These are phyloP conservation scores for Nerophis ophidion DNA, from an alignment of 2,113 vertebrate genomes.

Conservation along the genomic window DNA sequence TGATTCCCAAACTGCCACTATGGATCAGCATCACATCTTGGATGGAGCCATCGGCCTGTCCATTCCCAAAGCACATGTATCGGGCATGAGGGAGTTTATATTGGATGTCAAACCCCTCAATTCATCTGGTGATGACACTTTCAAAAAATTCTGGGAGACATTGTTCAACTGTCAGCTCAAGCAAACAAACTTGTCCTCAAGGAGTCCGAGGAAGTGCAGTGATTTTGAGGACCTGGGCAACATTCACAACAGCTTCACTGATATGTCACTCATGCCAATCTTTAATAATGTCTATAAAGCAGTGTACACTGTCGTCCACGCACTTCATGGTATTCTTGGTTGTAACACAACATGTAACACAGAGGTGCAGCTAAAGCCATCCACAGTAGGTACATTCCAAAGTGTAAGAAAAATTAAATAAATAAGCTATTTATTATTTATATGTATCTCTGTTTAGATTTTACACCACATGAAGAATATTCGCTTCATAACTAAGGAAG, in stretches of 20 bases:
- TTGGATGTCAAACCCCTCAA: conserved; percentile 50
- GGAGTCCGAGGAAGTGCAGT: conserved; percentile 38
- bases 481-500: conserved; percentile 64
- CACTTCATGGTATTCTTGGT: conserved; percentile 51
- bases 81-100: conserved; percentile 64
- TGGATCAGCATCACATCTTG: conserved; percentile 52
- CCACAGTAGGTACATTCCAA: conserved; percentile 32
- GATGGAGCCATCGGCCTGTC: conserved; percentile 67
- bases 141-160: conserved; percentile 61
- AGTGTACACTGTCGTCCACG: conserved; percentile 66
- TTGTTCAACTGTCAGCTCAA: conserved; percentile 57
- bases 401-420: neutral
- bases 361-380: conserved; percentile 40
- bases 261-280: conserved; percentile 68
- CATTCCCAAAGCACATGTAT: conserved; percentile 57
- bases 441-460: conserved; percentile 34
- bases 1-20: conserved; percentile 50
- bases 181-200: neutral
- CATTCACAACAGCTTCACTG: conserved; percentile 61
- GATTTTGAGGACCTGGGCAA: conserved; percentile 56
- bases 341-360: conserved; percentile 55
- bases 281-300: conserved; percentile 70
- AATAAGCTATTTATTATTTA: neutral
- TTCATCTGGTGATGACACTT: conserved; percentile 46
- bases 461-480: conserved; percentile 49